Conservation (phyloP, 2,113 vertebrate genomes). For the Anarrhichthys ocellatus region DNA sequence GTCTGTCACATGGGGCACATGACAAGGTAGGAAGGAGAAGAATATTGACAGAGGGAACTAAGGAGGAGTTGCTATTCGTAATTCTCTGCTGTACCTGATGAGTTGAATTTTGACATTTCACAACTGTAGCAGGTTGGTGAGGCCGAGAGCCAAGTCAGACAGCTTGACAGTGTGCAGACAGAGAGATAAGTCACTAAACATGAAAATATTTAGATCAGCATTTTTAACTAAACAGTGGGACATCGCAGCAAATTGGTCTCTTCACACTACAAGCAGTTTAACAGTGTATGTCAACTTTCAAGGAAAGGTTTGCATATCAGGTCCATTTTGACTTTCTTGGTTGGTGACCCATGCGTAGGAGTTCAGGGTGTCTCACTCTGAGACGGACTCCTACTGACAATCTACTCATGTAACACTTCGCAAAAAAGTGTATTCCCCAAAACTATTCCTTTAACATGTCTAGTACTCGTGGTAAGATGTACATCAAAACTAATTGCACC, state of each 20-base stretch:
- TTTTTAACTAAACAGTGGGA: neutral
- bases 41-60: neutral
- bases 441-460: too few species aligned
- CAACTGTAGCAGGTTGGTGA: conserved; percentile 85
- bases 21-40: neutral
- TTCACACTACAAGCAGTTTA: neutral
- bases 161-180: conserved; percentile 77
- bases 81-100: conserved; percentile 80
- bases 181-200: neutral
- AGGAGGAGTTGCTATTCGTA: neutral
- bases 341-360: conserved; percentile 82
- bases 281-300: neutral
- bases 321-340: conserved; percentile 85
- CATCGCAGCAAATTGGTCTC: neutral
- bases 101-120: conserved; percentile 90
- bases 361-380: conserved; percentile 86
- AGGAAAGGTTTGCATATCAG: conserved; percentile 82
- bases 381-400: conserved; percentile 69
- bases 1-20: neutral
- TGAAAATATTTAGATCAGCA: neutral
- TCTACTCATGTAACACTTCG: too few species aligned
- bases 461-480: too few species aligned
- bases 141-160: conserved; percentile 83
- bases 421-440: too few species aligned
- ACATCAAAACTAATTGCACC: too few species aligned